Conservation (phyloP, 2,797 vertebrate species). For the Brotula barbata region DNA sequence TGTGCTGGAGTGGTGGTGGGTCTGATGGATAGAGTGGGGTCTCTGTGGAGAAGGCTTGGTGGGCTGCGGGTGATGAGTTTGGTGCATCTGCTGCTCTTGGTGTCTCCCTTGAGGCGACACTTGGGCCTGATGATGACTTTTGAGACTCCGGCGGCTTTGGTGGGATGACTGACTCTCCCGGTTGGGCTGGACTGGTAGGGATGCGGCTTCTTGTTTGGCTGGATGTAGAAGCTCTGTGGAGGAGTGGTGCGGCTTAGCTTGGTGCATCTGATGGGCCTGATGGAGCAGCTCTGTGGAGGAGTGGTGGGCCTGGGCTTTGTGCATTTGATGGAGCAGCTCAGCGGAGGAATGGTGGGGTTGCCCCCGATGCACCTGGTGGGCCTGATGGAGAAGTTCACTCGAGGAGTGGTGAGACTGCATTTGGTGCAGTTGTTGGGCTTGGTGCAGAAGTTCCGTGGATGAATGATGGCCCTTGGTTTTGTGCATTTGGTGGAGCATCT, state of each 20-base stretch:
- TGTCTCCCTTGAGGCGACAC: constrained; percentile 60
- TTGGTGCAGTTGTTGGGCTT: constrained; percentile 63
- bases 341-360: constrained; percentile 66
- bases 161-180: constrained; percentile 68
- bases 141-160: constrained; percentile 73
- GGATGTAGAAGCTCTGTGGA: constrained; percentile 71
- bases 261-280: constrained; percentile 69
- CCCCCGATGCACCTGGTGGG: constrained; percentile 65
- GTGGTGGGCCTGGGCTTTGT: constrained; percentile 62
- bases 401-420: constrained; percentile 72
- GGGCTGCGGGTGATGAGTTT: constrained; percentile 70
- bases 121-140: constrained; percentile 71
- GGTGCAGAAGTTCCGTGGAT: constrained; percentile 66
- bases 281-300: constrained; percentile 70
- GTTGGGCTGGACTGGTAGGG: constrained; percentile 61
- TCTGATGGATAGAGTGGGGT: constrained; percentile 75
- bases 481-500: constrained; percentile 32
- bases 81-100: constrained; percentile 65
- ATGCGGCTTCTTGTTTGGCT: constrained; percentile 64
- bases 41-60: constrained; percentile 72
- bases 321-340: constrained; percentile 71
- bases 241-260: constrained; percentile 69
- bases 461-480: constrained; percentile 26
- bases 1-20: constrained; percentile 65
- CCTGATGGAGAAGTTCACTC: constrained; percentile 64